These are phyloP conservation scores for Tipula vernalis DNA, from an alignment of 2,888 invertebrate genomes.

Conservation along the genomic window DNA sequence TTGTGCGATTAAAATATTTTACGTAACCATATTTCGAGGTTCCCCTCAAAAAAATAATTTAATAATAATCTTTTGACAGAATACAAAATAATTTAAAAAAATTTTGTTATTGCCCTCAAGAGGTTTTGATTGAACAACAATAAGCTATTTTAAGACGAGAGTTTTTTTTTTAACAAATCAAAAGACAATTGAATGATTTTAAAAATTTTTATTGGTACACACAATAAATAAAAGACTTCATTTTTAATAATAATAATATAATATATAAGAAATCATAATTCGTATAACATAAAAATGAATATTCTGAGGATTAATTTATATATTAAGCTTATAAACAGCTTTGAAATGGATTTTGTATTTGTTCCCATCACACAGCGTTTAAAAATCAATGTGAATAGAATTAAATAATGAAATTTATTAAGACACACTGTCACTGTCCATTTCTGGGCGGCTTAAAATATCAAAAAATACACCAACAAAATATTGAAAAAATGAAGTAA, in stretches of 20 bases:
- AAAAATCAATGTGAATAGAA: not conserved
- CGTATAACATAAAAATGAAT: not conserved
- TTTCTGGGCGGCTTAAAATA: not conserved
- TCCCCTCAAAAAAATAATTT: not conserved
- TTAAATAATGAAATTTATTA: not conserved
- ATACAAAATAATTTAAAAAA: not conserved
- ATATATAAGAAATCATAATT: not conserved
- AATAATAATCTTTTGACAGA: not conserved
- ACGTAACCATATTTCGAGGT: not conserved
- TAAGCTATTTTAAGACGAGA: not conserved
- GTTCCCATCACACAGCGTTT: not conserved
- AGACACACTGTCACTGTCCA: not conserved
- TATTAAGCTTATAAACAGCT: not conserved
- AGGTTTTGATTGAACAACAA: not conserved
- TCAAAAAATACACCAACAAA: not conserved
- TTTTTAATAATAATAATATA: not conserved
- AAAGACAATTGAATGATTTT: not conserved
- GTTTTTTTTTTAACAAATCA: not conserved
- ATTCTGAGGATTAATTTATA: not conserved
- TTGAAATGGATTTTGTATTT: not conserved
- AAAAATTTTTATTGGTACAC: not conserved
- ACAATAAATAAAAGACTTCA: not conserved
- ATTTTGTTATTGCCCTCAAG: not conserved
- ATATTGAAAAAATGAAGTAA: not conserved
- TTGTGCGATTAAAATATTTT: not conserved